These are phyloP conservation scores for Stratiolaelaps scimitus DNA, from an alignment of 1,140 invertebrate species.

Conservation along the genomic window DNA sequence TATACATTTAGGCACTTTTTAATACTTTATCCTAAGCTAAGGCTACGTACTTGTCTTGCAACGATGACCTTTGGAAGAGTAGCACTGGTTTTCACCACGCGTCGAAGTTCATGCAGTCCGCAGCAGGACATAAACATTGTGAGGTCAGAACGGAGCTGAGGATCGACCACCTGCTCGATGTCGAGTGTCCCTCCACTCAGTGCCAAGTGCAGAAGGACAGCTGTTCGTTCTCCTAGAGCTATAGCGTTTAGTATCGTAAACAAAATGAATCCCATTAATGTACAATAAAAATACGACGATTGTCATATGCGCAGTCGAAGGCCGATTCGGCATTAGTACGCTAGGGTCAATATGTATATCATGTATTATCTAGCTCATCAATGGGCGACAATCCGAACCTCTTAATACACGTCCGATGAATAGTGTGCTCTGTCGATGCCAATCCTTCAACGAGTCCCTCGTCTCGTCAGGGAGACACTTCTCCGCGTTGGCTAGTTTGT, in stretches of 20 bases:
- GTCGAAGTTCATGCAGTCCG: slow-evolving; percentile 25
- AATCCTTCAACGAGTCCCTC: neutral
- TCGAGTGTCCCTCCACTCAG: slow-evolving; percentile 25
- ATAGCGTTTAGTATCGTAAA: no score
- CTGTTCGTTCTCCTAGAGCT: slow-evolving; percentile 15
- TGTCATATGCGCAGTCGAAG: no score
- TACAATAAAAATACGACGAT: no score
- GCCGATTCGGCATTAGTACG: no score
- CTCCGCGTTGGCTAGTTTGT: neutral
- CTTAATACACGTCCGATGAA: slow-evolving; percentile 14
- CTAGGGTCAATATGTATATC: no score
- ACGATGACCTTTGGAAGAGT: slow-evolving; percentile 11
- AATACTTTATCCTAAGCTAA: no score
- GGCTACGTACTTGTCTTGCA: neutral
- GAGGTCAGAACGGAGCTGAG: slow-evolving; percentile 7
- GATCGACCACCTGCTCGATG: slow-evolving; percentile 23
- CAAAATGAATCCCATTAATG: no score
- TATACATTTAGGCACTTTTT: no score
- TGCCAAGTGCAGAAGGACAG: slow-evolving; percentile 2
- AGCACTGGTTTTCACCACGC: slow-evolving; percentile 4
- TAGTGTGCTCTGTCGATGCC: neutral
- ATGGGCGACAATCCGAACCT: neutral
- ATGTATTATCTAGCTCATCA: no score
- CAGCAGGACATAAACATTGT: slow-evolving; percentile 20
- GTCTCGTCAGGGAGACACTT: slow-evolving; percentile 25